Conservation (phyloP, 2,113 vertebrate genomes). For the Ophthalmolycus amberensis region DNA sequence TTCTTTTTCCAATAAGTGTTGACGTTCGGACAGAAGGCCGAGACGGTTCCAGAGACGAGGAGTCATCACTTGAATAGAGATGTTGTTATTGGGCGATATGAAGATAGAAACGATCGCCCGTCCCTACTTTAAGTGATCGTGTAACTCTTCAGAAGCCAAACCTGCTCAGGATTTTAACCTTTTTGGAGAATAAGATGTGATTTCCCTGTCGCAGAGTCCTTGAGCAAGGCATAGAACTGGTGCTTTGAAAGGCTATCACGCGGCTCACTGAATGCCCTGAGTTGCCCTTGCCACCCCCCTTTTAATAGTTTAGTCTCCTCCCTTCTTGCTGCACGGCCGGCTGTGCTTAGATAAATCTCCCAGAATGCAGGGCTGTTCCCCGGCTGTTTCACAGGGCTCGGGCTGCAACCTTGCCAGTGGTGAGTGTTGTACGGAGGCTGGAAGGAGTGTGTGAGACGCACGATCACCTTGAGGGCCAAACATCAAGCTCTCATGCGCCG, state of each 20-base stretch:
- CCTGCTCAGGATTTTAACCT: too few relatives aligned
- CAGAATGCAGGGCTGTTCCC: slow-evolving; percentile 4
- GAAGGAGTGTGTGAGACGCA: slow-evolving; percentile 16
- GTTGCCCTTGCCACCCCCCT: slow-evolving; percentile 20
- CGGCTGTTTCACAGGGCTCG: background rate
- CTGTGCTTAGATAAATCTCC: slow-evolving; percentile 11
- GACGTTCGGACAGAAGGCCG: too few relatives aligned
- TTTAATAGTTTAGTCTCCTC: background rate
- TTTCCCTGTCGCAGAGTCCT: background rate
- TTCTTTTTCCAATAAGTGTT: too few relatives aligned
- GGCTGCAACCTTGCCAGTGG: slow-evolving; percentile 29
- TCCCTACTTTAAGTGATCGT: background rate
- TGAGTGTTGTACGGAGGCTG: background rate
- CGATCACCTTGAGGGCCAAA: slow-evolving; percentile 59
- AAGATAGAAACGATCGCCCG: too few relatives aligned
- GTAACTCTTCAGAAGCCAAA: background rate
- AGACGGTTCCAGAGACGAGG: too few relatives aligned
- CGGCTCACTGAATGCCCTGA: background rate
- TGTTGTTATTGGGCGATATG: too few relatives aligned
- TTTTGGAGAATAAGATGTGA: background rate
- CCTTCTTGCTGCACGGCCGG: background rate
- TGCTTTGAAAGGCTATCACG: slow-evolving; percentile 11
- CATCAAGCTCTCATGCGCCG: slow-evolving; percentile 19
- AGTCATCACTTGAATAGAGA: too few relatives aligned
- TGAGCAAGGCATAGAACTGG: background rate